Evolutionary conservation across 1,140 invertebrate genomes (phyloP), one percentile per base, ranked within the genome.

Genomic region (Drosophila virilis): DNA sequence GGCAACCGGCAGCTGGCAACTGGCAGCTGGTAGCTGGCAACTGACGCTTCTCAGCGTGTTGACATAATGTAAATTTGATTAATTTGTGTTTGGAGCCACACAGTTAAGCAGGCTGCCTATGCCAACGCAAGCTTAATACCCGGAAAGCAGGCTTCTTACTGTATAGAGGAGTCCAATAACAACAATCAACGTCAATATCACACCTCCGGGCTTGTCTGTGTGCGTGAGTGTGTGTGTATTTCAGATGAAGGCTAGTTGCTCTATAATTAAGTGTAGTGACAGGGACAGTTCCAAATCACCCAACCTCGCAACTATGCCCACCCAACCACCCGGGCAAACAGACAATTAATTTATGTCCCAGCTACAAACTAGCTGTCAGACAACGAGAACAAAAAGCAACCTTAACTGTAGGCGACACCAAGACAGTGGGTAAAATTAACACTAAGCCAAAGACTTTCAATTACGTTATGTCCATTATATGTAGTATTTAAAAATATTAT

Each of bases 41-140:
- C 61, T 43, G 50, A 9, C 33, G 38, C 32, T 35, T 48, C 10
- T 32, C 33, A 46, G 50, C 48, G 61, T 76, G 68, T 76, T 76
- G 74, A 76, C 68, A 65, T 66, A 74, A 84, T 84, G 81, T 79
- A 80, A 84, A 85, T 80, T 83, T 83, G 78, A 84, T 84, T 84
- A 86, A 85, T 85, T 68, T 73, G 55, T 67, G 48, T 66, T 32
- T 32, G 43, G 6, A 13, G 51, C 40, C 15, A 32, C 12, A 45
- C 32, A 35, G 50, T 33, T 52, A 52, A 52, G 50, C 32, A 33
- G 13, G 3, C 51, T n/a, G 51, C 51, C 33, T 6, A 37, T 13
- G 50, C 33, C 42, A 38, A 55, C 37, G 17, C 37, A 5, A 13
- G 10, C 40, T 9, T n/a, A 12, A 17, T 7, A 32, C 42, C 42